Conservation (phyloP, 1,140 invertebrate genomes). For the Achroia grisella region DNA sequence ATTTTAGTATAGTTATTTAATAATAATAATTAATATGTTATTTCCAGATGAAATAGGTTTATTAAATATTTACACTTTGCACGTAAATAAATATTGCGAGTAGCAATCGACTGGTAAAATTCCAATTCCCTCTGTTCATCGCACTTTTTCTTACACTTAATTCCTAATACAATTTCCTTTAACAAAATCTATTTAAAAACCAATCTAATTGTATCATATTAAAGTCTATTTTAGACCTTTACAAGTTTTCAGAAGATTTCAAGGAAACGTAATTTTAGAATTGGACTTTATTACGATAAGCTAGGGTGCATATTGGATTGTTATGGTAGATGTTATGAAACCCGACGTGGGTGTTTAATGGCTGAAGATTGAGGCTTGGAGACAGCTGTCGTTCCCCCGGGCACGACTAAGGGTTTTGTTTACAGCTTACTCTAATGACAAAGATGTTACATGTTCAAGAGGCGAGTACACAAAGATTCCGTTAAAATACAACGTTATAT, state of each 20-base stretch:
- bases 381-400: slow-evolving; percentile 62
- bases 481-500: too few species aligned
- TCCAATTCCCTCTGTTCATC: slow-evolving; percentile 14
- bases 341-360: slow-evolving; percentile 58
- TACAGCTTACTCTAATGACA: slow-evolving; percentile 58
- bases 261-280: neutral
- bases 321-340: slow-evolving; percentile 13
- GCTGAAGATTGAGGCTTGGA: slow-evolving; percentile 49
- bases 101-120: neutral
- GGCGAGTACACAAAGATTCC: neutral
- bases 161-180: slow-evolving; percentile 32
- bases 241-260: neutral
- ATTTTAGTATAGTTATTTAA: too few species aligned
- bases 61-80: too few species aligned
- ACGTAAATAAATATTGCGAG: neutral
- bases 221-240: slow-evolving; percentile 4
- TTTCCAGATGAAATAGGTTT: too few species aligned
- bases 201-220: slow-evolving; percentile 10
- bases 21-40: too few species aligned
- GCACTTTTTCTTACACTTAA: slow-evolving; percentile 21
- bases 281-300: neutral
- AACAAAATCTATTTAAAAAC: slow-evolving; percentile 11
- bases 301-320: slow-evolving; percentile 11
- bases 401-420: slow-evolving; percentile 57
- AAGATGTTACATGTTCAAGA: slow-evolving; percentile 16